Conservation (phyloP, 2,888 invertebrate genomes). For the Tipula unca region DNA sequence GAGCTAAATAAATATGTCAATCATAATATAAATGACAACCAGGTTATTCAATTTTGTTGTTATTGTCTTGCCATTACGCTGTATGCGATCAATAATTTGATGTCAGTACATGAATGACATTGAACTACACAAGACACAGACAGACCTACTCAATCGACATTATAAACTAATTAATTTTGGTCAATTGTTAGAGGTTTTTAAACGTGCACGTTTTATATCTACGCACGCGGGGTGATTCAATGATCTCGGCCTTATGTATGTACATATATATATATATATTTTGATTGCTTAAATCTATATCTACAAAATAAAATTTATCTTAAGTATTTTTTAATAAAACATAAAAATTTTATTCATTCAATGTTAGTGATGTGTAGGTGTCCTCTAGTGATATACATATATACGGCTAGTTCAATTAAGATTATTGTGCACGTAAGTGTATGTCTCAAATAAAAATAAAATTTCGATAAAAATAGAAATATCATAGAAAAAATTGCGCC, state of each 20-base stretch:
- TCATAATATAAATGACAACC: slow-evolving; percentile 3
- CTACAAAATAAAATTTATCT: background rate
- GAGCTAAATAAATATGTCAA: background rate
- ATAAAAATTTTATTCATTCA: background rate
- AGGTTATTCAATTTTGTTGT: background rate
- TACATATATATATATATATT: too few species aligned
- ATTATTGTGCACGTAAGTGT: background rate
- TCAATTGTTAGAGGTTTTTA: background rate
- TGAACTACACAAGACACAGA: background rate
- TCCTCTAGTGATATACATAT: background rate
- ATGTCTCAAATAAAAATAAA: too few species aligned
- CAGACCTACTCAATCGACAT: background rate
- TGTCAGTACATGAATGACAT: background rate
- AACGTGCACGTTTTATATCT: background rate
- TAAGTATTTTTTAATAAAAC: background rate
- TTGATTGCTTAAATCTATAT: background rate
- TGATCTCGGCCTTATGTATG: background rate
- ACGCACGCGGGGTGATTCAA: background rate
- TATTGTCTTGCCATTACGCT: background rate
- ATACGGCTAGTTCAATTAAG: background rate
- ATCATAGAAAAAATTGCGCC: background rate
- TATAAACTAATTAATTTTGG: background rate
- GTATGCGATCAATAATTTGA: background rate
- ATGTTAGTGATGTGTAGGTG: background rate
- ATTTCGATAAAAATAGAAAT: background rate